These are phyloP conservation scores for Oryzias sinensis DNA, from an alignment of 2,797 vertebrate species.

Conservation along the genomic window DNA sequence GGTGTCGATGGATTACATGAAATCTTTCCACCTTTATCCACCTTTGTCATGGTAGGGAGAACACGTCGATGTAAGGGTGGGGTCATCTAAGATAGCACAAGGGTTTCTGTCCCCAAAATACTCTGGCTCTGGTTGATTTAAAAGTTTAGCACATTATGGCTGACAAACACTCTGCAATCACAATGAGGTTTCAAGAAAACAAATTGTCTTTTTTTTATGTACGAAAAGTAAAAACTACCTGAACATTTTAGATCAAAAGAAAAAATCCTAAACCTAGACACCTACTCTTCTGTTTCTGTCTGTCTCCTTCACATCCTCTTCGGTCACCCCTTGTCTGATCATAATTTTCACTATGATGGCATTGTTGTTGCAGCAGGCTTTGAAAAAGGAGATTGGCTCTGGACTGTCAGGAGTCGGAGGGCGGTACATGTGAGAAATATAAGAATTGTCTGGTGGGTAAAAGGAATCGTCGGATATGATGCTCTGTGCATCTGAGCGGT, in stretches of 20 bases:
- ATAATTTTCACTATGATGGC: conserved; percentile 85
- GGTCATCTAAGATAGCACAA: too few relatives aligned
- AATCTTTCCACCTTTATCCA: too few relatives aligned
- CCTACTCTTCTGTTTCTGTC: conserved; percentile 90
- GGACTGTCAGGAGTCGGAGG: conserved; percentile 63
- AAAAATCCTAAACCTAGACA: conserved; percentile 46
- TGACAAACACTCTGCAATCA: background rate
- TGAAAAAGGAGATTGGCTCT: conserved; percentile 84
- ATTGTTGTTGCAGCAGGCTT: conserved; percentile 91
- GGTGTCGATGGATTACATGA: too few relatives aligned
- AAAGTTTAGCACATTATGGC: background rate
- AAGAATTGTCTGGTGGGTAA: conserved; percentile 76
- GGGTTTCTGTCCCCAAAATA: background rate
- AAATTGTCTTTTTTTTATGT: background rate
- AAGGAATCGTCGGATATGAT: conserved; percentile 90
- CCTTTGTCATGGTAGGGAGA: too few relatives aligned
- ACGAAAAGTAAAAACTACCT: too few relatives aligned
- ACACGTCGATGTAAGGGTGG: too few relatives aligned
- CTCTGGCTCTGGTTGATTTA: background rate
- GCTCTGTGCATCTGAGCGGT: conserved; percentile 80
- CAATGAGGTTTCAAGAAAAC: background rate
- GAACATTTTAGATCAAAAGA: background rate
- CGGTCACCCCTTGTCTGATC: conserved; percentile 84
- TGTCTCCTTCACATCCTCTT: conserved; percentile 85
- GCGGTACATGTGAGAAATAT: conserved; percentile 24